Percentiles rank a stretch among this genome's conserved stretches.
These are phyloP conservation scores for Columba janthina DNA, from an alignment of 2,113 vertebrate genomes.

Conservation along the genomic window DNA sequence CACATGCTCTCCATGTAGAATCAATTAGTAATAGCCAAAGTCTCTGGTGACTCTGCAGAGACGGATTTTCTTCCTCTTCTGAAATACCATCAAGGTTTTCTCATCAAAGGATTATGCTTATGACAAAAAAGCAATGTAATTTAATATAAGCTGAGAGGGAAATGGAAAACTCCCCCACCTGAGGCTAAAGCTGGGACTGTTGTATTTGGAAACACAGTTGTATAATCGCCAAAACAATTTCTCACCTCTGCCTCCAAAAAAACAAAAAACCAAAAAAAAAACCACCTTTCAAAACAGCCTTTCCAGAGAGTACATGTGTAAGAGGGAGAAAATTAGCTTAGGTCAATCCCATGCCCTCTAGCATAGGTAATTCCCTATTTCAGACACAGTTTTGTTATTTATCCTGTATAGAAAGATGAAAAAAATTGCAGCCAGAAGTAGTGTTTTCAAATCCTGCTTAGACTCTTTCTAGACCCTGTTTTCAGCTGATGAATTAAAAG, in stretches of 20 bases:
- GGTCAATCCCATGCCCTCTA: background rate
- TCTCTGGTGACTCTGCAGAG: background rate
- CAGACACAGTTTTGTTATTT: background rate
- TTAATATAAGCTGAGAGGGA: constrained; percentile 39
- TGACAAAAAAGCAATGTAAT: constrained; percentile 41
- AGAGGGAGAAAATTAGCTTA: background rate
- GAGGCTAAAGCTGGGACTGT: background rate
- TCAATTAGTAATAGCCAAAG: constrained; percentile 46
- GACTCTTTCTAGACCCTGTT: background rate
- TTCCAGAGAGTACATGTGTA: background rate
- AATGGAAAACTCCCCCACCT: constrained; percentile 25
- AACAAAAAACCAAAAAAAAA: background rate
- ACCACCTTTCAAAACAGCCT: background rate
- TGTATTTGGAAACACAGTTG: background rate
- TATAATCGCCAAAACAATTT: background rate
- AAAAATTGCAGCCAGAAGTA: background rate
- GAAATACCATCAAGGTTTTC: background rate
- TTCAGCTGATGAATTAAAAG: background rate
- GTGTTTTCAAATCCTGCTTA: background rate
- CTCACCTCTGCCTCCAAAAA: background rate
- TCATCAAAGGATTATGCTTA: constrained; percentile 43
- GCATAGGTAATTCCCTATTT: background rate
- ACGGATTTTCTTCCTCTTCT: background rate
- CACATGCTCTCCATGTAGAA: background rate
- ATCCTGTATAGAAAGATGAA: background rate